Evolutionary conservation across 2,888 invertebrate species (phyloP).

Genomic region (Eilema sororculum): DNA sequence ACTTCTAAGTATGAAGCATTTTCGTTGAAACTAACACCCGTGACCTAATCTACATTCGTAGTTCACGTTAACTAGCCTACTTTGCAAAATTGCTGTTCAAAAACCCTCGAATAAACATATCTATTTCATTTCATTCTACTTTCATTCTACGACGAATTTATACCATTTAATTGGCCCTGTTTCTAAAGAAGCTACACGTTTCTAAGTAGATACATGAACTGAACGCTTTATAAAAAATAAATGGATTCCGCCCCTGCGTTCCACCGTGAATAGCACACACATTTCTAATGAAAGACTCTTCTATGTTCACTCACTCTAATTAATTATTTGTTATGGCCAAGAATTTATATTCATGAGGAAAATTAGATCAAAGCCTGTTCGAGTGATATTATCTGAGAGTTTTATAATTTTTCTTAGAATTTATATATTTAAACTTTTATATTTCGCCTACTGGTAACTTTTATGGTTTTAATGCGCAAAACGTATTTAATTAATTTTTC

Average conservation of each 20-base stretch:
- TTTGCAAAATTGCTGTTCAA: constrained; percentile 11
- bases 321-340: constrained; percentile 35
- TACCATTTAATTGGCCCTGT: constrained; percentile 34
- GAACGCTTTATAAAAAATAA: constrained; percentile 55
- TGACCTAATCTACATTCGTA: constrained; percentile 21
- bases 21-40: constrained; percentile 1
- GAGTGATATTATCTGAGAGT: not conserved
- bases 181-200: constrained; percentile 36
- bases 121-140: constrained; percentile 28
- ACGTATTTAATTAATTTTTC: no score
- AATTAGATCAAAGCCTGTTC: constrained; percentile 16
- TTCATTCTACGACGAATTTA: constrained; percentile 30
- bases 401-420: not conserved
- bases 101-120: constrained; percentile 12
- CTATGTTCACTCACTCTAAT: constrained; percentile 35
- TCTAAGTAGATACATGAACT: constrained; percentile 28
- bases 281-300: constrained; percentile 47
- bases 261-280: constrained; percentile 46
- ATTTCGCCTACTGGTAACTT: not conserved
- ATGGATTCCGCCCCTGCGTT: constrained; percentile 44
- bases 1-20: not conserved
- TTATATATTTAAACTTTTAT: not conserved
- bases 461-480: not conserved
- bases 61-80: constrained; percentile 9
- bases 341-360: constrained; percentile 12